phyloP scores from a whole-genome alignment of 2,888 invertebrate genomes.

The Dryocosmus kuriphilus region DNA sequence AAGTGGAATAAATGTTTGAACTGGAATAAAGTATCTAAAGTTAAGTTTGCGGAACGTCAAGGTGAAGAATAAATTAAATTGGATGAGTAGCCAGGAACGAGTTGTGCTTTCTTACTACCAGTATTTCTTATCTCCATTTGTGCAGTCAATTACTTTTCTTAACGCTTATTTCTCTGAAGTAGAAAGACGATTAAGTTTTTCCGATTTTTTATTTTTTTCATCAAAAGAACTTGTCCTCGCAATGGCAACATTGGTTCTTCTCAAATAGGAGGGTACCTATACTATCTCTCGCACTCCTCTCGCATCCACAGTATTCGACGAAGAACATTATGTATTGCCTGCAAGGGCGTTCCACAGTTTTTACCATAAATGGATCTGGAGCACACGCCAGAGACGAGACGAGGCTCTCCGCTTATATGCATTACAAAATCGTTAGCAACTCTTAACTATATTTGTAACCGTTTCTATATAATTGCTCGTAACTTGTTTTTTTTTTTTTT shows the following conservation, averaged over 20 bases:
- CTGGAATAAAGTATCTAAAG: conserved; percentile 20
- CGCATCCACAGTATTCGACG: conserved; percentile 32
- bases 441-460: conserved; percentile 69
- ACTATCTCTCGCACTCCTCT: conserved; percentile 33
- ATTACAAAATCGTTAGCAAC: conserved; percentile 67
- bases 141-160: conserved; percentile 41
- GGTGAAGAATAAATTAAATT: conserved; percentile 39
- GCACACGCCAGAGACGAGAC: conserved; percentile 68
- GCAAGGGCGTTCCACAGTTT: conserved; percentile 68
- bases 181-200: conserved; percentile 37
- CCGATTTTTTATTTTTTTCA: conserved; percentile 13
- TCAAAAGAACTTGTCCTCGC: conserved; percentile 34
- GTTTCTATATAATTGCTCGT: conserved; percentile 65
- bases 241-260: conserved; percentile 39
- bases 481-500: conserved; percentile 47
- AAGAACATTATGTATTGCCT: conserved; percentile 55
- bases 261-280: conserved; percentile 36
- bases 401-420: conserved; percentile 59
- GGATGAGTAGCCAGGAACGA: conserved; percentile 36
- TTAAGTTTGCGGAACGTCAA: conserved; percentile 39
- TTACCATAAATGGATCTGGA: conserved; percentile 74
- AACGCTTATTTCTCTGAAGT: conserved; percentile 41
- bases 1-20: conserved; percentile 24
- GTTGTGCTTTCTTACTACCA: conserved; percentile 35
- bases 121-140: conserved; percentile 40